Evolutionary conservation across 2,888 invertebrate species (phyloP).

Genomic region (Zonitis immaculata): DNA sequence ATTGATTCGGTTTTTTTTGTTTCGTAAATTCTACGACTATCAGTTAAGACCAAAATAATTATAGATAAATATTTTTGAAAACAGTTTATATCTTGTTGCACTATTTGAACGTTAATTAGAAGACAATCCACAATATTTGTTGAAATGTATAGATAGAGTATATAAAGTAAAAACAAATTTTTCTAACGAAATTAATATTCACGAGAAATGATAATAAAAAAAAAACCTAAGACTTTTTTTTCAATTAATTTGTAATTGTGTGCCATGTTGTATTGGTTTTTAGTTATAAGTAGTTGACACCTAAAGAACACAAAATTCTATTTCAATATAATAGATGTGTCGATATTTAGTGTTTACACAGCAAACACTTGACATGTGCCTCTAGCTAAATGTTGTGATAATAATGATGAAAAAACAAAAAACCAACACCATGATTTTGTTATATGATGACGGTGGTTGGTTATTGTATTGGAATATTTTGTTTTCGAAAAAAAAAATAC

Average conservation of each 20-base stretch:
- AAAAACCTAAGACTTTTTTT: background rate
- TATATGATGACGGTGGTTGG: background rate
- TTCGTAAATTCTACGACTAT: slow-evolving; percentile 10
- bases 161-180: slow-evolving; percentile 8
- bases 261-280: slow-evolving; percentile 19
- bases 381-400: slow-evolving; percentile 23
- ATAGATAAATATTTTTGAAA: slow-evolving; percentile 21
- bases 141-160: slow-evolving; percentile 14
- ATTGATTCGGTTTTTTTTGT: slow-evolving; percentile 2
- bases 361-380: slow-evolving; percentile 17
- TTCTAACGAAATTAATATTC: slow-evolving; percentile 12
- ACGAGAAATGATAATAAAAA: background rate
- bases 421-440: background rate
- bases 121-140: slow-evolving; percentile 21
- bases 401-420: background rate
- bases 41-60: slow-evolving; percentile 13
- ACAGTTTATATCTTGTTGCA: slow-evolving; percentile 24
- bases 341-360: slow-evolving; percentile 15
- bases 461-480: background rate
- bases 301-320: background rate
- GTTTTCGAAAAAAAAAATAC: background rate
- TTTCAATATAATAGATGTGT: slow-evolving; percentile 9
- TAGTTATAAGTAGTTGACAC: slow-evolving; percentile 3
- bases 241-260: slow-evolving; percentile 14
- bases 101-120: slow-evolving; percentile 21